These are phyloP conservation scores for Phylloscopus trochiloides DNA, from an alignment of 2,113 vertebrate species.

Conservation along the genomic window DNA sequence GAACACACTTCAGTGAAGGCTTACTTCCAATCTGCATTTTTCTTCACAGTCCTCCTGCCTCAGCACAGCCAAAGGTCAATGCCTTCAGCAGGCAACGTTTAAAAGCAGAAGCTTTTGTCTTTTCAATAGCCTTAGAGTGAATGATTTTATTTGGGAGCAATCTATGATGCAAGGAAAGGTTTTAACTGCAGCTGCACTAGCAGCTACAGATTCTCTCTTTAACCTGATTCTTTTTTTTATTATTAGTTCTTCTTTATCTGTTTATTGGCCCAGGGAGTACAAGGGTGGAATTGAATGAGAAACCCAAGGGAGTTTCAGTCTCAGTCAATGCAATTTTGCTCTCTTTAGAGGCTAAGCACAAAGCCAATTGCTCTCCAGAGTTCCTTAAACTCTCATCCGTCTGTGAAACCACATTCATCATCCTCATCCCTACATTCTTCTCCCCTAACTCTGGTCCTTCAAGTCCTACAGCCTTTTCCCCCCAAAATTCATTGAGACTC, in stretches of 20 bases:
- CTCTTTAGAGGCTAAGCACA: conserved; percentile 29
- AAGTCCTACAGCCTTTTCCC: not conserved
- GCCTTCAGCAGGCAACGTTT: not conserved
- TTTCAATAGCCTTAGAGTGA: not conserved
- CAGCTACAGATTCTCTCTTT: conserved; percentile 9
- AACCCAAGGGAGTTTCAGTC: conserved; percentile 24
- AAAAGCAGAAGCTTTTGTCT: not conserved
- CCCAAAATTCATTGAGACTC: not conserved
- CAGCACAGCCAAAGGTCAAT: not conserved
- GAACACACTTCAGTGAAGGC: not conserved
- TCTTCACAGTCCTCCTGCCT: not conserved
- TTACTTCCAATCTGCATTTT: not conserved
- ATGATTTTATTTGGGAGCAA: conserved; percentile 5
- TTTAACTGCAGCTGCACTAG: not conserved
- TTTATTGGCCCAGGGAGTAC: conserved; percentile 20
- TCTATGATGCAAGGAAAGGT: not conserved
- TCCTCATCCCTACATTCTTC: not conserved
- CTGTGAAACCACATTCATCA: not conserved
- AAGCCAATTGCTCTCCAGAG: conserved; percentile 21
- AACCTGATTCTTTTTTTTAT: conserved; percentile 14
- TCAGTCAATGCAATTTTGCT: conserved; percentile 22
- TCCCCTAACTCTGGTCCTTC: not conserved
- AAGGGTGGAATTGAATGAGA: conserved; percentile 34
- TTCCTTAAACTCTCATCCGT: not conserved
- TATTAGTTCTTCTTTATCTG: conserved; percentile 49